Evolutionary conservation across 2,888 invertebrate genomes (phyloP), one percentile per base, ranked within the genome.

Genomic region (Hydropsyche betteni): DNA sequence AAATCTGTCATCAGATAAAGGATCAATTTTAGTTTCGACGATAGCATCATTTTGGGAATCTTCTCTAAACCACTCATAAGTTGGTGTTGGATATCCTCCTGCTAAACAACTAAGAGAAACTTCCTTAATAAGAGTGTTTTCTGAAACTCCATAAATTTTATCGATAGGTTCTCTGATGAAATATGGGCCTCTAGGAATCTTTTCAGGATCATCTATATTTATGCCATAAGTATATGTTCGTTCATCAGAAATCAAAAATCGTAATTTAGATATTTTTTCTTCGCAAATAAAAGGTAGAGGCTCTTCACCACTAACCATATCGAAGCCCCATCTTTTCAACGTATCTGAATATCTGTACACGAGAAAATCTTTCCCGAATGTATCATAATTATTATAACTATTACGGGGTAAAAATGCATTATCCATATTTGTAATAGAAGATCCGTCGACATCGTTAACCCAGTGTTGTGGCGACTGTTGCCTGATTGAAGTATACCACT

Each of bases 61-160:
- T 86, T 96, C 96, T 82, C 92, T 91, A 83, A 90, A 97, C 97
- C 96, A 98, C 81, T 92, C 91, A 82, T 98, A 98, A 0, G 90
- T 90, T 0, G 98, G 97, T 33, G 94, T 91, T 4, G 98, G 98
- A 84, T 92, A 97, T 0, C 97, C 97, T 80, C 91, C 93, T 80
- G 95, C 94, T 76, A 94, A 86, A 81, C 95, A 96, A 80, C 92
- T 92, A 8, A 97, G 83, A 7, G 92, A 89, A 0, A 95, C 91
- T 85, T 94, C 93, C 82, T 95, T 93, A 16, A 88, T 88, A 69
- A 90, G 83, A 79, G 90, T 90, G 79, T 91, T 89, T 81, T 90
- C 90, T 8, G 92, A 90, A 7, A 93, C 90, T 85, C 97, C 97
- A 85, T 94, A 96, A 12, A 95, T 93, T 16, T 91, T 93, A 82